Evolutionary conservation across 2,113 vertebrate genomes (phyloP).

Genomic region (Dunckerocampus dactyliophorus): DNA sequence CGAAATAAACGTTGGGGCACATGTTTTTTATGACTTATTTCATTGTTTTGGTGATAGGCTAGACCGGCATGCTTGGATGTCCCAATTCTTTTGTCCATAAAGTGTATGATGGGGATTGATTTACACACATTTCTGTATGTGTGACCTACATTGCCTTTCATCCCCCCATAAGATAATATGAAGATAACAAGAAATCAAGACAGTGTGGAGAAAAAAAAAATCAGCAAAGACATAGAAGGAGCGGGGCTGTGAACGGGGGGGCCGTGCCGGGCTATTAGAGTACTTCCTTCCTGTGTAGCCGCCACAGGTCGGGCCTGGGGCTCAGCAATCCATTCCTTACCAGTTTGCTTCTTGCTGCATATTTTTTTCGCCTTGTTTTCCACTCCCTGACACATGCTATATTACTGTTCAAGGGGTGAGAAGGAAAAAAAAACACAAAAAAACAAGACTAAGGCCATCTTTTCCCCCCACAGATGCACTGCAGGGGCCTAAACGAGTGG

Average conservation of each 20-base stretch:
- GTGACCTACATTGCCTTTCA: constrained; percentile 44
- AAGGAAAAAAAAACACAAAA: not conserved
- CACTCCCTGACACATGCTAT: constrained; percentile 71
- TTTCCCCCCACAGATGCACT: constrained; percentile 59
- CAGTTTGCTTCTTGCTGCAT: constrained; percentile 73
- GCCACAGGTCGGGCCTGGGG: constrained; percentile 59
- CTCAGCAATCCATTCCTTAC: constrained; percentile 68
- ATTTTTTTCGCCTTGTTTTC: constrained; percentile 73
- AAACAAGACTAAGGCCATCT: constrained; percentile 56
- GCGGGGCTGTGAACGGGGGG: constrained; percentile 15
- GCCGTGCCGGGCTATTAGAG: constrained; percentile 61
- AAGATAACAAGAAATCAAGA: constrained; percentile 41
- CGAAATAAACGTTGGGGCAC: too few species aligned
- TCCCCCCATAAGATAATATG: constrained; percentile 40
- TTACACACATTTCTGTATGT: constrained; percentile 27
- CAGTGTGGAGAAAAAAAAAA: constrained; percentile 45
- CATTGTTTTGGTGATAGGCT: too few species aligned
- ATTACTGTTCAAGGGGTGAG: constrained; percentile 71
- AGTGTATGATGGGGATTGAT: constrained; percentile 13
- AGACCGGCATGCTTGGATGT: too few species aligned
- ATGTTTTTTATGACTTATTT: too few species aligned
- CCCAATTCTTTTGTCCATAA: too few species aligned
- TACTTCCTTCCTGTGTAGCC: constrained; percentile 66
- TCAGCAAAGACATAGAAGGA: constrained; percentile 13
- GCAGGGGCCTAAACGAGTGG: constrained; percentile 51